Percentiles rank a stretch among this genome's conserved stretches.
phyloP scores from a whole-genome alignment of 92 coral and sea anemone genomes.

The Ricordea florida region DNA sequence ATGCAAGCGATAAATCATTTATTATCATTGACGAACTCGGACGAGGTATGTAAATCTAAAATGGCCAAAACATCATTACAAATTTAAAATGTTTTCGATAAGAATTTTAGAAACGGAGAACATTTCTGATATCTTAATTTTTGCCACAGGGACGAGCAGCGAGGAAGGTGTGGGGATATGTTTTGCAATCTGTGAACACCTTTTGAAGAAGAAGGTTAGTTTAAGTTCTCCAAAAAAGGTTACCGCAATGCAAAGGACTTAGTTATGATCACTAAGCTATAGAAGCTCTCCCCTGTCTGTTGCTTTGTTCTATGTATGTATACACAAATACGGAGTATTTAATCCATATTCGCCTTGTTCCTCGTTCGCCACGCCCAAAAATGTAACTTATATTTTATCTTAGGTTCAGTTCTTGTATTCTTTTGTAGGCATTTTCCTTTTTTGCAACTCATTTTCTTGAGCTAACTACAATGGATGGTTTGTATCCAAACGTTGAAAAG shows the following conservation, averaged over 20 bases:
- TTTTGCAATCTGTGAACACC: slow-evolving; percentile 87
- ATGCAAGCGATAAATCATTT: slow-evolving; percentile 79
- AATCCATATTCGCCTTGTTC: too few species aligned
- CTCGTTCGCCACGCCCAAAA: too few species aligned
- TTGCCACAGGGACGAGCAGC: slow-evolving; percentile 86
- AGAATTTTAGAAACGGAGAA: too few species aligned
- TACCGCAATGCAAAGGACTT: too few species aligned
- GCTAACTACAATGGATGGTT: slow-evolving; percentile 84
- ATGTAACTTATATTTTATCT: too few species aligned
- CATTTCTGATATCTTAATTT: too few species aligned
- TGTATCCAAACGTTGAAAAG: slow-evolving; percentile 97
- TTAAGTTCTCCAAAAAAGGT: background rate
- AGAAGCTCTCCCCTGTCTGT: too few species aligned
- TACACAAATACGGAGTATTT: too few species aligned
- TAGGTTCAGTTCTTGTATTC: background rate
- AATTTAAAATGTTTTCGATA: too few species aligned
- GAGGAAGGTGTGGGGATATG: slow-evolving; percentile 99
- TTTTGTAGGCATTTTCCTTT: slow-evolving; percentile 87
- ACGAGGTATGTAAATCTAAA: slow-evolving; percentile 60
- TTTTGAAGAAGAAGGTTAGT: slow-evolving; percentile 76
- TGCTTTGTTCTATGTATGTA: too few species aligned
- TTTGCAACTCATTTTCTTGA: slow-evolving; percentile 98
- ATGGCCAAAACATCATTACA: background rate
- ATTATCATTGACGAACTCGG: slow-evolving; percentile 96
- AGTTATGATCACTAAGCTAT: too few species aligned